These are phyloP conservation scores for Polypterus senegalus DNA, from an alignment of 2,113 vertebrate genomes.

Conservation along the genomic window DNA sequence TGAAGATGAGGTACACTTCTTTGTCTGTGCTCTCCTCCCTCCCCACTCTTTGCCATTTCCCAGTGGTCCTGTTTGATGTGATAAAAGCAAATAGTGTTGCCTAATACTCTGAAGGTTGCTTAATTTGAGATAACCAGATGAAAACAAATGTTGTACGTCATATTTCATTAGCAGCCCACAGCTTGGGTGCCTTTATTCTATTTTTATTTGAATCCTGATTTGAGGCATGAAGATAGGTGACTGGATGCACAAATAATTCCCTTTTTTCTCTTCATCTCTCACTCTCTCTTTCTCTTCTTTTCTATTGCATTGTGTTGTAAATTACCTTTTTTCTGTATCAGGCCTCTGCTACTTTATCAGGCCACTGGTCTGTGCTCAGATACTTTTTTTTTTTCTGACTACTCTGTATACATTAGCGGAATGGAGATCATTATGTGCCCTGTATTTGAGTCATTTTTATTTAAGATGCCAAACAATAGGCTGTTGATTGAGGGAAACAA, in stretches of 20 bases:
- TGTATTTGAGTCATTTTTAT: slow-evolving; percentile 99
- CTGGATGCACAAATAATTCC: slow-evolving; percentile 54
- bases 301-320: slow-evolving; percentile 59
- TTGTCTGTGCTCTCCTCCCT: slow-evolving; percentile 38
- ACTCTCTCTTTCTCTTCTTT: slow-evolving; percentile 13
- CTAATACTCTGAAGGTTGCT: slow-evolving; percentile 56
- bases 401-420: slow-evolving; percentile 88
- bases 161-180: slow-evolving; percentile 54
- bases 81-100: slow-evolving; percentile 57
- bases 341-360: slow-evolving; percentile 51
- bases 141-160: slow-evolving; percentile 54
- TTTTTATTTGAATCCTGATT: slow-evolving; percentile 53
- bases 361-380: slow-evolving; percentile 49
- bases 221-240: slow-evolving; percentile 55
- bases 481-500: slow-evolving; percentile 99
- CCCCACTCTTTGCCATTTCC: slow-evolving; percentile 22
- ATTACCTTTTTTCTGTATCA: slow-evolving; percentile 55
- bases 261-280: slow-evolving; percentile 15
- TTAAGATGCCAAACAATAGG: slow-evolving; percentile 99
- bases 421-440: slow-evolving; percentile 98
- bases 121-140: slow-evolving; percentile 54
- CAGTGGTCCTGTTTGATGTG: slow-evolving; percentile 56
- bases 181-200: slow-evolving; percentile 47
- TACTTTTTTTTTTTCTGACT: slow-evolving; percentile 66
- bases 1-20: slow-evolving; percentile 35